Base-by-base conservation (phyloP, 2,797 vertebrate genomes). In the Platyrinchus mystaceus region DNA sequence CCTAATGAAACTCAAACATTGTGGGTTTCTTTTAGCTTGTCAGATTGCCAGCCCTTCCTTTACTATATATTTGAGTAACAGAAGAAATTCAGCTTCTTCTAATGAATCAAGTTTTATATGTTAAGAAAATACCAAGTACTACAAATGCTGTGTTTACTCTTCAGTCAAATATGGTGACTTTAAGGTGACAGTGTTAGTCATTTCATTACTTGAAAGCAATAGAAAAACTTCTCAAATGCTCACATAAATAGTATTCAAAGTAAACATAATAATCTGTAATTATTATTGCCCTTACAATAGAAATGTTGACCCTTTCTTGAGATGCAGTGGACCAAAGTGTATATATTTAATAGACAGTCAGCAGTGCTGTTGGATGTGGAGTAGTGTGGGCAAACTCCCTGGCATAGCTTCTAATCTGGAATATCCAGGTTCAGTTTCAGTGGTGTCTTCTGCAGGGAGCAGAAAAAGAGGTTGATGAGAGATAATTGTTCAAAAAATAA, bases 381-480 rank as follows among this genome's bases (percentile, higher is more conserved):
- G 22, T 56, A 17, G 34, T 2, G 11, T 21, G 53, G 36, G 44
- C 10, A 30, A 70, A 49, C 27, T 74, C 14, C 8, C 7, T 49
- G 8, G 11, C 0, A 0, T 56, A 2, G 74, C 59, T 84, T 24
- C 14, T 71, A 1, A 20, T 53, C 7, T 58, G 52, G 30, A 66
- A 56, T 28, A 20, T 44, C 4, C 2, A 46, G 55, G 26, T 46
- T 79, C 12, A 59, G 1, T 63, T 85, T 49, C 17, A 41, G 36
- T 26, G 8, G 6, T 46, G 15, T 36, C 47, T 87, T 66, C 59
- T 59, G 44, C 20, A 64, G 44, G n/a, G 14, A 23, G 6, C 20
- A 12, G 27, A 7, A 69, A 7, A 69, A 41, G 47, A 59, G 9
- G 9, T 19, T 71, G 19, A 5, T 69, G 36, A 59, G 55, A 37